Evolutionary conservation across 2,888 invertebrate genomes (phyloP).

Genomic region (Drosophila sordidula): DNA sequence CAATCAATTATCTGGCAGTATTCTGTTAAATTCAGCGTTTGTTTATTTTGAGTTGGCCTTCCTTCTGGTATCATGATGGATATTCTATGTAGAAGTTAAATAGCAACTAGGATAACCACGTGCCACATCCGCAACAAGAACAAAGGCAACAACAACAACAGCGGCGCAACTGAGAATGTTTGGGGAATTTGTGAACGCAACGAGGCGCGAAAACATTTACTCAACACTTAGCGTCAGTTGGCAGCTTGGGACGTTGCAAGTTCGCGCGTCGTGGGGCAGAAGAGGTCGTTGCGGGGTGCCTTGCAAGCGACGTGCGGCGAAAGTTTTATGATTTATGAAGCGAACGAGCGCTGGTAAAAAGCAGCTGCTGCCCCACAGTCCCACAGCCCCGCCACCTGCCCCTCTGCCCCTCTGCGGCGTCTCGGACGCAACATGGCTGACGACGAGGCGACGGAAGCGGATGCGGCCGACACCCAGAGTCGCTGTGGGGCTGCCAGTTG

Average conservation of each 20-base stretch:
- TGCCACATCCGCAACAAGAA: conserved; percentile 59
- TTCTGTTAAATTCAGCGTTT: conserved; percentile 13
- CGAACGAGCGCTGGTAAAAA: conserved; percentile 52
- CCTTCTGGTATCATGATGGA: conserved; percentile 43
- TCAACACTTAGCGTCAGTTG: conserved; percentile 78
- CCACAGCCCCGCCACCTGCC: neutral
- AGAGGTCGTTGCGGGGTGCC: conserved; percentile 5
- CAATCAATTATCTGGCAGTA: neutral
- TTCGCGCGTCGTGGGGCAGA: conserved; percentile 25
- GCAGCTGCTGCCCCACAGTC: conserved; percentile 42
- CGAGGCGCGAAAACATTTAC: conserved; percentile 81
- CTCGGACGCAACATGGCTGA: conserved; percentile 43
- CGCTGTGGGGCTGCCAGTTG: conserved; percentile 35
- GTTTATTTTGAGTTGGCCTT: conserved; percentile 17
- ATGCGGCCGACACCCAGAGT: conserved; percentile 54
- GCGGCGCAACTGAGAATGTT: conserved; percentile 45
- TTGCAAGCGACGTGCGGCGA: conserved; percentile 68
- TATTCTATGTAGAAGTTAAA: conserved; percentile 20
- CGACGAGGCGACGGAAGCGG: conserved; percentile 50
- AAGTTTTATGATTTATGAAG: conserved; percentile 81
- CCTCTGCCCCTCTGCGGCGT: conserved; percentile 1
- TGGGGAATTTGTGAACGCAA: conserved; percentile 73
- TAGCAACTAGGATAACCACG: conserved; percentile 48
- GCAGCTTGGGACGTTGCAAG: conserved; percentile 57
- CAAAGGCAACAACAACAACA: conserved; percentile 18